phyloP scores from a whole-genome alignment of 2,888 invertebrate genomes.

The Tetramorium bicarinatum region DNA sequence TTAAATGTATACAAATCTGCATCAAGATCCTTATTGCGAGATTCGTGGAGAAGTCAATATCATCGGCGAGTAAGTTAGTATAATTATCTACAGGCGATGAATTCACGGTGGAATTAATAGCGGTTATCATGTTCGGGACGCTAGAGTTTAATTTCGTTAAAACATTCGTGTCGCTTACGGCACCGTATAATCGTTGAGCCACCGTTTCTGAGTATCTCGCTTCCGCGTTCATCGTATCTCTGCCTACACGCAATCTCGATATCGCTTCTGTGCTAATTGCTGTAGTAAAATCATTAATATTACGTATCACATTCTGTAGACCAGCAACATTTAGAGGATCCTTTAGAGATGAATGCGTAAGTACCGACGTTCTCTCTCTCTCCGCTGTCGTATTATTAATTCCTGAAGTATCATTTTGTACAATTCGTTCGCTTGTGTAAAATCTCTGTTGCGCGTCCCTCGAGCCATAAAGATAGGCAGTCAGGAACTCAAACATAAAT shows the following conservation, averaged over 20 bases:
- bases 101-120: slow-evolving; percentile 60
- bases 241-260: slow-evolving; percentile 55
- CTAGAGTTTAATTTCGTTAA: slow-evolving; percentile 73
- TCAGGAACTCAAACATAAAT: slow-evolving; percentile 93
- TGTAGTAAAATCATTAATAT: slow-evolving; percentile 66
- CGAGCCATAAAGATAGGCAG: slow-evolving; percentile 83
- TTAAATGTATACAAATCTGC: slow-evolving; percentile 96
- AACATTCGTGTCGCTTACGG: slow-evolving; percentile 64
- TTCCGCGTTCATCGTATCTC: slow-evolving; percentile 65
- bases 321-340: slow-evolving; percentile 52
- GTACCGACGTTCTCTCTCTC: slow-evolving; percentile 51
- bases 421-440: slow-evolving; percentile 37
- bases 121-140: slow-evolving; percentile 57
- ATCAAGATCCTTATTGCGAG: slow-evolving; percentile 92
- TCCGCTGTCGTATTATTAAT: slow-evolving; percentile 52
- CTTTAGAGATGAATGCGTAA: slow-evolving; percentile 45
- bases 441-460: slow-evolving; percentile 60
- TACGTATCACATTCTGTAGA: slow-evolving; percentile 64
- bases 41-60: slow-evolving; percentile 79
- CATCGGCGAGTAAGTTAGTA: slow-evolving; percentile 66
- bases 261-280: slow-evolving; percentile 48
- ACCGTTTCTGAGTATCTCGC: slow-evolving; percentile 59
- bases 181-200: slow-evolving; percentile 60
- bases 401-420: slow-evolving; percentile 49
- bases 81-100: slow-evolving; percentile 58